phyloP scores from a whole-genome alignment of 1,140 invertebrate genomes.

The Ruditapes philippinarum region DNA sequence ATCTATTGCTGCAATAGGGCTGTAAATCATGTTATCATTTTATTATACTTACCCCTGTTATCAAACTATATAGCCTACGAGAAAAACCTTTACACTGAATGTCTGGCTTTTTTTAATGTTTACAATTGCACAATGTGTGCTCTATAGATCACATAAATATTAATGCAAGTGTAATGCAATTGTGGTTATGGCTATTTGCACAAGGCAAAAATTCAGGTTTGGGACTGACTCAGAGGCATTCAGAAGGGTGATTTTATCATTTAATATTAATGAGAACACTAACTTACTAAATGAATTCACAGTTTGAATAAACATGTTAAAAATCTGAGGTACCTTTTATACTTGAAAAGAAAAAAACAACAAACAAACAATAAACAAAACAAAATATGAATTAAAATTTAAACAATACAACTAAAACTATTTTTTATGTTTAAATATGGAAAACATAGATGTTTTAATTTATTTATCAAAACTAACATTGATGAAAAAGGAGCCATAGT shows the following conservation, averaged over 20 bases:
- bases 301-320: no score
- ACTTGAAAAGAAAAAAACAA: no score
- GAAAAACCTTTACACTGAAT: conserved; percentile 41
- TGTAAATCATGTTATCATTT: neutral
- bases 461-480: no score
- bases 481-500: no score
- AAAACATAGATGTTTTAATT: no score
- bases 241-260: conserved; percentile 19
- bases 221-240: conserved; percentile 33
- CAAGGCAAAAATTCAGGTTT: conserved; percentile 18
- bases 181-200: conserved; percentile 66
- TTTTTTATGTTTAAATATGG: no score
- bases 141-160: conserved; percentile 59
- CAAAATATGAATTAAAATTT: no score
- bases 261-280: neutral
- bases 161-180: conserved; percentile 58
- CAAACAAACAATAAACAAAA: no score
- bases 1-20: neutral
- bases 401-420: no score
- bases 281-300: no score
- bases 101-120: conserved; percentile 60
- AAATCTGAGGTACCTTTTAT: no score
- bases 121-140: conserved; percentile 49
- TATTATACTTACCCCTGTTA: neutral
- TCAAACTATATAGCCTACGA: neutral